Base-by-base conservation (phyloP, 2,113 vertebrate genomes). In the Ptilonorhynchus violaceus region DNA sequence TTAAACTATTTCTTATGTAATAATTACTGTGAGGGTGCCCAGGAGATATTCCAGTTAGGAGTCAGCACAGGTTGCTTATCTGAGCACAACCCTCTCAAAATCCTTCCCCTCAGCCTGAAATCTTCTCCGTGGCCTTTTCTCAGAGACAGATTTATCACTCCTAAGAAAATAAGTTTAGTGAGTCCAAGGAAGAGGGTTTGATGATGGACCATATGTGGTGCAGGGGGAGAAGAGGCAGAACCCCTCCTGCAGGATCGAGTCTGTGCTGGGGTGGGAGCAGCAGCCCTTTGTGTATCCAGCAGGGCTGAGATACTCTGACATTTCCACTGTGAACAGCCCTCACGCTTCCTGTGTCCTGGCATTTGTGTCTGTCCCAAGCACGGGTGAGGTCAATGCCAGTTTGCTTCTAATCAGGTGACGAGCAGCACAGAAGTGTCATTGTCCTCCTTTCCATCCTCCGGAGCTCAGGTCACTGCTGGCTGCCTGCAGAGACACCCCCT, bases 121-220 rank as follows among this genome's bases (percentile, higher is more conserved):
- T 50, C 53, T 85, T 69, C 63, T 50, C 59, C 24, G 10, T 70
- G 72, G 22, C 42, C 33, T 95, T 88, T 93, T 11, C 15, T 53
- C 37, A 58, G 41, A 60, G 44, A 66, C 49, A 80, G 27, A 70
- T 53, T 28, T 67, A 30, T 75, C 27, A 24, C 52, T 44, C 77
- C 74, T 31, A 41, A 47, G 17, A 10, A 63, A 55, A 27, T 28
- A 46, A 30, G 13, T 70, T 94, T 47, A 22, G 21, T 15, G 31
- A 56, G 64, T 59, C n/a, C 33, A 15, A 58, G 72, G 44, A 83
- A 63, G 28, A 22, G 63, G 39, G 27, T 64, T 70, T 74, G 85
- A 9, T 52, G 68, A 13, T 13, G 49, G 53, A n/a, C 56, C 8
- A 5, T 3, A 4, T 0, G 9, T 0, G 5, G 41, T 25, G 5